These are phyloP conservation scores for Clistopyga incitator DNA, from an alignment of 2,888 invertebrate species.

Conservation along the genomic window DNA sequence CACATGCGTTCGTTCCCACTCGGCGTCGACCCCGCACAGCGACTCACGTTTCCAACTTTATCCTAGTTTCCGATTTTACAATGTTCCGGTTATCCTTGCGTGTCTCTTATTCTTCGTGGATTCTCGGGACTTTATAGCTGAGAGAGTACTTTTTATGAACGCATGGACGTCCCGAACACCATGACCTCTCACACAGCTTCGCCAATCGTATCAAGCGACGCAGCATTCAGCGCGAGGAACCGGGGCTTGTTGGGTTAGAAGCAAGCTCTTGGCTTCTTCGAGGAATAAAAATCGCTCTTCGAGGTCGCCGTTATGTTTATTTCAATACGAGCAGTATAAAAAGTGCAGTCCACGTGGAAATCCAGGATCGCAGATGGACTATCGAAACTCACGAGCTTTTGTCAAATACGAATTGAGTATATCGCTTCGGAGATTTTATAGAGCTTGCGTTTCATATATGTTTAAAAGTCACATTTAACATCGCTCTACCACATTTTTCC, in stretches of 20 bases:
- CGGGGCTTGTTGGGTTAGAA: constrained; percentile 1
- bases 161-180: constrained; percentile 15
- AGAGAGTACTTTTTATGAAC: not conserved
- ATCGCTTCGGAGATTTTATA: no score
- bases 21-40: not conserved
- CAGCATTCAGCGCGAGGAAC: not conserved
- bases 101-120: constrained; percentile 10
- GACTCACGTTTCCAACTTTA: constrained; percentile 21
- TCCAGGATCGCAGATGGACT: no score
- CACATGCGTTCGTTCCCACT: constrained; percentile 34
- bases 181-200: constrained; percentile 36
- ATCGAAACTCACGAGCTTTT: no score
- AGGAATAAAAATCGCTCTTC: no score
- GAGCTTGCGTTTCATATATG: no score
- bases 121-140: not conserved
- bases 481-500: no score
- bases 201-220: not conserved
- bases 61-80: constrained; percentile 43
- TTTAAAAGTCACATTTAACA: no score
- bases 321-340: no score
- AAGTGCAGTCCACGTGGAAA: no score
- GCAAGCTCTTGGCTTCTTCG: not conserved
- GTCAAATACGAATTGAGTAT: no score
- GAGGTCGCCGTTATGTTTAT: no score
- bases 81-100: constrained; percentile 36